Percentiles rank a stretch among this genome's conserved stretches.
Evolutionary conservation across 2,797 vertebrate genomes (phyloP).

Genomic region (Yasuhikotakia modesta): DNA sequence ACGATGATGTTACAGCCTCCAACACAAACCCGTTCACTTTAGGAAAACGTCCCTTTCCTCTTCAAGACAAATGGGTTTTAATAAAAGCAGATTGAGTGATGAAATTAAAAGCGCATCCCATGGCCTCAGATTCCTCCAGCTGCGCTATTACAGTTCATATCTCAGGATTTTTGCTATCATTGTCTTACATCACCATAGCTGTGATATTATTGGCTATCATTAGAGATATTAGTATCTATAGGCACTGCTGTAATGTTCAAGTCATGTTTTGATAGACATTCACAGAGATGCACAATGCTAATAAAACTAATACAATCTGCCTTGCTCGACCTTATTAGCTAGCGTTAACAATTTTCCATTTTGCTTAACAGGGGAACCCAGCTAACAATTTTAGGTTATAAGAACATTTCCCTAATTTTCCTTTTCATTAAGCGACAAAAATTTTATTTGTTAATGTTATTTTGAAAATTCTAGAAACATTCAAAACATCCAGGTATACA

Average conservation of each 20-base stretch:
- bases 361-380: no score
- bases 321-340: slow-evolving; percentile 75
- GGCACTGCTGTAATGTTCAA: slow-evolving; percentile 44
- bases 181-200: slow-evolving; percentile 72
- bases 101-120: slow-evolving; percentile 82
- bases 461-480: no score
- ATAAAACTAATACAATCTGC: slow-evolving; percentile 65
- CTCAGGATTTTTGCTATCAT: slow-evolving; percentile 63
- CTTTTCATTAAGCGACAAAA: no score
- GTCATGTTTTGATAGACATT: slow-evolving; percentile 60
- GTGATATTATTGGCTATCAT: slow-evolving; percentile 68
- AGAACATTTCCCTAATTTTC: no score
- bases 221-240: slow-evolving; percentile 53
- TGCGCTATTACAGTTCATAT: slow-evolving; percentile 75
- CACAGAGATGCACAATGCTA: slow-evolving; percentile 50
- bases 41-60: slow-evolving; percentile 42
- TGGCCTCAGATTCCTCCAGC: slow-evolving; percentile 73
- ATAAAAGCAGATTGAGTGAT: slow-evolving; percentile 82
- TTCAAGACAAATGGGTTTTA: slow-evolving; percentile 82
- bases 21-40: slow-evolving; percentile 49
- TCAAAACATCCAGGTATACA: no score
- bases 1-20: slow-evolving; percentile 45
- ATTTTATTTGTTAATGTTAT: no score
- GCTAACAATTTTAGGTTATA: no score
- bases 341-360: slow-evolving; percentile 75